Conservation (phyloP, 1,140 invertebrate genomes). For the Coenobita brevimanus region DNA sequence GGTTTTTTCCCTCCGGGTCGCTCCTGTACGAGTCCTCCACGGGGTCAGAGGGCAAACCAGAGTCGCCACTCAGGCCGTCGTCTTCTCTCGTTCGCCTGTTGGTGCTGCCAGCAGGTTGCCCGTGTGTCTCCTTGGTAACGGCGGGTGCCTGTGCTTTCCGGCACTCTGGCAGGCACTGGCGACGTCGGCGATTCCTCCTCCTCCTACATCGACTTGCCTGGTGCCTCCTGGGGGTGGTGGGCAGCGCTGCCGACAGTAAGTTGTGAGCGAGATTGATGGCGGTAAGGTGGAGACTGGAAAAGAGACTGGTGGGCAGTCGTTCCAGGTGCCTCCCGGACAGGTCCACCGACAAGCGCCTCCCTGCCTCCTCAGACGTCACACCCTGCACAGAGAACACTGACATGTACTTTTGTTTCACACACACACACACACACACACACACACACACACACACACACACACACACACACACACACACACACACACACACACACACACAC, state of each 20-base stretch:
- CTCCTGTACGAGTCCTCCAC: slow-evolving; percentile 9
- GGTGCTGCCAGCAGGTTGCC: background rate
- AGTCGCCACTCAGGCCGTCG: slow-evolving; percentile 46
- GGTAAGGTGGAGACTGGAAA: slow-evolving; percentile 58
- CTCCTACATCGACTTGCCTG: background rate
- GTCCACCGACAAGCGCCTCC: slow-evolving; percentile 22
- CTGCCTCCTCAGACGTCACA: background rate
- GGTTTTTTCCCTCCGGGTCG: background rate
- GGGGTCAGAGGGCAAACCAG: slow-evolving; percentile 46
- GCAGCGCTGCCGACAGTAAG: slow-evolving; percentile 14
- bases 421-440: too few species aligned
- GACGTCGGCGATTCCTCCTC: slow-evolving; percentile 17
- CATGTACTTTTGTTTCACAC: too few species aligned
- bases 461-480: background rate
- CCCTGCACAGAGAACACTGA: background rate
- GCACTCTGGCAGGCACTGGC: background rate
- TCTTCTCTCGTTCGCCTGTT: background rate
- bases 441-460: too few species aligned
- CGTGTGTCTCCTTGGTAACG: background rate
- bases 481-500: slow-evolving; percentile 25
- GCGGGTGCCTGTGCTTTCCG: background rate
- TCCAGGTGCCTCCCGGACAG: slow-evolving; percentile 50
- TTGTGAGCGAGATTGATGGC: slow-evolving; percentile 53
- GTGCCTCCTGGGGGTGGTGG: background rate
- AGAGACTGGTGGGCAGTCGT: slow-evolving; percentile 48